A percentile compares a stretch with the other conserved stretches of the same genome.
Evolutionary conservation across 2,888 invertebrate species (phyloP).

Genomic region (Drosophila kuntzei): DNA sequence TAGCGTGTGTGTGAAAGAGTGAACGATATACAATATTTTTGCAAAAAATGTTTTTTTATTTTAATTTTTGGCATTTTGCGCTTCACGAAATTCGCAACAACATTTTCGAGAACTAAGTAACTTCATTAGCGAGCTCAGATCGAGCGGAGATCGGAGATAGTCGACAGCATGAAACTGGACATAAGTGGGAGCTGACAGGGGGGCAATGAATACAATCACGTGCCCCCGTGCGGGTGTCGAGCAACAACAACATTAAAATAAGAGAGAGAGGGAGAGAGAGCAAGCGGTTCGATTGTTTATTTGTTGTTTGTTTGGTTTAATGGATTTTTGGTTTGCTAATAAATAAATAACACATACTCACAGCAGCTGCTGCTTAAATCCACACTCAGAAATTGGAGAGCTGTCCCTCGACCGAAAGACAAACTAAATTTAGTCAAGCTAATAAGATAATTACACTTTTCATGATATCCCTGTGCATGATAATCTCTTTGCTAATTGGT

Average conservation of each 20-base stretch:
- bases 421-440: not conserved
- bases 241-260: slow-evolving; percentile 2
- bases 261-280: slow-evolving; percentile 4
- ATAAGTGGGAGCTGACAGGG: not conserved
- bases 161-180: not conserved
- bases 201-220: slow-evolving; percentile 7
- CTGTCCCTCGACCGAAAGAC: not conserved
- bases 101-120: slow-evolving; percentile 29
- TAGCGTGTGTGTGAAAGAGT: not conserved
- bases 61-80: slow-evolving; percentile 39
- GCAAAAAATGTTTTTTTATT: slow-evolving; percentile 40
- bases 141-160: slow-evolving; percentile 9
- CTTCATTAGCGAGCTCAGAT: slow-evolving; percentile 43
- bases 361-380: slow-evolving; percentile 2
- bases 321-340: slow-evolving; percentile 33
- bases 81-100: slow-evolving; percentile 37
- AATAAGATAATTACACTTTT: not conserved
- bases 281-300: slow-evolving; percentile 20
- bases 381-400: too few relatives aligned
- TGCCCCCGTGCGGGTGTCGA: slow-evolving; percentile 13
- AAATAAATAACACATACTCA: slow-evolving; percentile 28
- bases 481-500: too few relatives aligned
- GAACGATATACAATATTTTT: slow-evolving; percentile 14
- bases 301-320: slow-evolving; percentile 20
- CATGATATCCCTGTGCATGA: too few relatives aligned